These are phyloP conservation scores for Bolinopsis microptera DNA, from an alignment of 37 sponge, comb jelly and placozoan species.

Conservation along the genomic window DNA sequence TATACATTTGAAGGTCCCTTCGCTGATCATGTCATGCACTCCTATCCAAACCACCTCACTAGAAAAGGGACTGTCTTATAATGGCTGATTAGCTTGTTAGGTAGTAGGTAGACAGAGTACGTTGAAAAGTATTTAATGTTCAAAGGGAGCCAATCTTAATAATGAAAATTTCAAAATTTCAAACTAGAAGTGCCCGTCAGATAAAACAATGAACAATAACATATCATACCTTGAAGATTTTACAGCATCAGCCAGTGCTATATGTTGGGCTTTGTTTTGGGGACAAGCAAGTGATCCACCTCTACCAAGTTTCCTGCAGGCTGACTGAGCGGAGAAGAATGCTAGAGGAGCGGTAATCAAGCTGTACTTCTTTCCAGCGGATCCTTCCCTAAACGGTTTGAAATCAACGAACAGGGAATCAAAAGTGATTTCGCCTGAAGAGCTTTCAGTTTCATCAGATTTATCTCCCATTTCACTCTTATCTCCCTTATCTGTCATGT, in stretches of 20 bases:
- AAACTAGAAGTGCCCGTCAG: no score
- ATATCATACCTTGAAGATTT: neutral
- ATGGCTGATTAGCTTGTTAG: no score
- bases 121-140: no score
- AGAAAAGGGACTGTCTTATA: neutral
- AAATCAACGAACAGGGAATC: neutral
- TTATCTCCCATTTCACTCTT: neutral
- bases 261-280: neutral
- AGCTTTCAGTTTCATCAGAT: neutral
- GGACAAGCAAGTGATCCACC: conserved; percentile 4
- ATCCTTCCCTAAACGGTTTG: neutral
- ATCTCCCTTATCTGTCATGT: neutral
- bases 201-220: no score
- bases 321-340: neutral
- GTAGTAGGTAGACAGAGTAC: no score
- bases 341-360: neutral
- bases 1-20: neutral
- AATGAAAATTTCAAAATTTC: no score
- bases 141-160: no score
- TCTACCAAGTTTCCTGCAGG: neutral
- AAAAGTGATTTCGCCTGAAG: neutral
- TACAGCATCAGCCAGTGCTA: neutral
- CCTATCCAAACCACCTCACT: neutral
- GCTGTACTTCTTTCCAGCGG: conserved; percentile 2
- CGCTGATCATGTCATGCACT: conserved; percentile 1